Base-by-base conservation (phyloP, 2,797 vertebrate genomes). In the Peromyscus attwateri region DNA sequence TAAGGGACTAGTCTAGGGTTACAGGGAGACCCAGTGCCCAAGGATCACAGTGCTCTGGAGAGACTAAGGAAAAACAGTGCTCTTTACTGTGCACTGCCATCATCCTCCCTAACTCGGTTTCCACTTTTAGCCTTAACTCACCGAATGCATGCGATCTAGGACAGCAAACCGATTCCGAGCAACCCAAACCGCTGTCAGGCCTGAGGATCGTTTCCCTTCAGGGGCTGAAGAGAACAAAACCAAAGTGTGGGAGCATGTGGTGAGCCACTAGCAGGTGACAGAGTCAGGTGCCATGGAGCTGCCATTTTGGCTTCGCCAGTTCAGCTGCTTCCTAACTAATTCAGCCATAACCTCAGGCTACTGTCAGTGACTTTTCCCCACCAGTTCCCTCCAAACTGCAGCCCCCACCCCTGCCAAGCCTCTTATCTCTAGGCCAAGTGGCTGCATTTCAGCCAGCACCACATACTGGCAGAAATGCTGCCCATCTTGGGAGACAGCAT, bases 61-160 rank as follows among this genome's bases (percentile, higher is more conserved):
- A 66, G 37, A 91, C 31, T 31, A 64, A 29, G 19, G 9, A 43
- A n/a, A 83, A 68, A 66, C 6, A 25, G 27, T 11, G 49, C 14
- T 71, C 57, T 92, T 89, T 85, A 93, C 37, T 84, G 3, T 16
- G 13, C 7, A 66, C 31, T 55, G 87, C 75, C 7, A 34, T 10
- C 6, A 31, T 2, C 19, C 9, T 77, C n/a, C 49, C 21, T 76
- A 89, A 68, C 89, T 13, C 46, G 55, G n/a, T 57, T 77, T 95
- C 79, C 31, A 11, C 16, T 75, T 82, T 94, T 43, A 62, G 75
- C 77, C 60, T 94, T 93, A 91, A 96, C 99, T 99, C 98, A 99
- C 99, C 90, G 99, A 99, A 98, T 99, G 99, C 99, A 99, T 99
- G 7, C 99, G 99, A 96, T 99, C 99, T 98, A 99, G 98, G 79